Evolutionary conservation across 1,140 invertebrate species (phyloP).

Genomic region (Heliconius nattereri): DNA sequence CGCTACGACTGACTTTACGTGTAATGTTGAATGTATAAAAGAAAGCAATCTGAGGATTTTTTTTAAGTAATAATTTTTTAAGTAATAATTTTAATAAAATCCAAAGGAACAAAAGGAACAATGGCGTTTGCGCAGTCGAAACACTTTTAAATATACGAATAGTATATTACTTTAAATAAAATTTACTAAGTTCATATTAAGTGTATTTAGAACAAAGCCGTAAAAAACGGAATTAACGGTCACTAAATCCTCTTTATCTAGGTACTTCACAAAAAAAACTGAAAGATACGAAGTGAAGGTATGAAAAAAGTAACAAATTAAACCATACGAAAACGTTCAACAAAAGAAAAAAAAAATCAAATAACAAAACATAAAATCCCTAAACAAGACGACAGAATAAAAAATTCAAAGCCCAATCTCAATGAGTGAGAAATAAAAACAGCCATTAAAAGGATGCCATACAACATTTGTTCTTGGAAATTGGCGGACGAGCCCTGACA

Average conservation of each 20-base stretch:
- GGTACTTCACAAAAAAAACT: neutral
- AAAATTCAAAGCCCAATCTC: constrained; percentile 35
- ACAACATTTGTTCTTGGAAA: constrained; percentile 67
- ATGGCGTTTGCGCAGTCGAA: too few species aligned
- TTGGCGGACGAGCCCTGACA: constrained; percentile 58
- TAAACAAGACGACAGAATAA: constrained; percentile 20
- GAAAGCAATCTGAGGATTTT: too few species aligned
- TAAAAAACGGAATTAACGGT: neutral
- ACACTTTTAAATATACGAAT: too few species aligned
- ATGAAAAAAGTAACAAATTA: neutral
- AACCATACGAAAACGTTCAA: neutral
- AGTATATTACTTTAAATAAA: too few species aligned
- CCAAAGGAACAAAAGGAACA: too few species aligned
- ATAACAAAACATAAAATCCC: constrained; percentile 12
- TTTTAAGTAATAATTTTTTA: too few species aligned
- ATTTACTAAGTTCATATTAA: too few species aligned
- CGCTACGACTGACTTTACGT: too few species aligned
- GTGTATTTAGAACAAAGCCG: too few species aligned
- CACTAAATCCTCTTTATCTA: neutral
- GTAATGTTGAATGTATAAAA: too few species aligned
- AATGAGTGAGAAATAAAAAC: constrained; percentile 46
- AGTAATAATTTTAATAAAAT: too few species aligned
- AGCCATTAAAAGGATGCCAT: constrained; percentile 48
- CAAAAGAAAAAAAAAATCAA: neutral
- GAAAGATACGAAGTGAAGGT: too few species aligned